Conservation (phyloP, 2,888 invertebrate genomes). For the Harmothoe impar region DNA sequence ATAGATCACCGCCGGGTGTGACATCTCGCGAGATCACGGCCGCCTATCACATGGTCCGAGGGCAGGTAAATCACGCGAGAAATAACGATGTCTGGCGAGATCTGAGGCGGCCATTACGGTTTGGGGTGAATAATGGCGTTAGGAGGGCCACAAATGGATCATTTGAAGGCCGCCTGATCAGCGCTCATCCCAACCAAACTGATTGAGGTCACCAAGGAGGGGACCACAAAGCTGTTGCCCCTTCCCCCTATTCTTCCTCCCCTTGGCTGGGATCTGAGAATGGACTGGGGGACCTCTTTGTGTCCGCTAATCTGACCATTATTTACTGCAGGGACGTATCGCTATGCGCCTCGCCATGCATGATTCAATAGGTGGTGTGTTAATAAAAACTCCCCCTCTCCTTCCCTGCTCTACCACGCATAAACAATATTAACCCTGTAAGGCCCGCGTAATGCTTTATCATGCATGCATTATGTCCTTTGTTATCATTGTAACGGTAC, state of each 20-base stretch:
- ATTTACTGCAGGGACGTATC: background rate
- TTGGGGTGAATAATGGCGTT: background rate
- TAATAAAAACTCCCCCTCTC: background rate
- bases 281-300: background rate
- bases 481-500: no score
- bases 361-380: background rate
- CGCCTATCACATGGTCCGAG: background rate
- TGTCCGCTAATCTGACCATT: background rate
- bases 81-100: constrained; percentile 32
- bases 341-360: background rate
- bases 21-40: background rate
- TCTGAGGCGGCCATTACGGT: background rate
- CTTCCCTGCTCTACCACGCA: no score
- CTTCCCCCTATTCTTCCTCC: background rate
- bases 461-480: no score
- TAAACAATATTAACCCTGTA: no score
- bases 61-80: constrained; percentile 31
- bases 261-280: background rate
- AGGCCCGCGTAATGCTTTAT: no score
- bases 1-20: background rate
- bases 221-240: background rate
- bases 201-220: background rate
- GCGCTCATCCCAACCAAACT: constrained; percentile 11
- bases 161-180: background rate
- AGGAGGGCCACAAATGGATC: background rate